These are phyloP conservation scores for Nycticorax nycticorax DNA, from an alignment of 2,113 vertebrate species.

Conservation along the genomic window DNA sequence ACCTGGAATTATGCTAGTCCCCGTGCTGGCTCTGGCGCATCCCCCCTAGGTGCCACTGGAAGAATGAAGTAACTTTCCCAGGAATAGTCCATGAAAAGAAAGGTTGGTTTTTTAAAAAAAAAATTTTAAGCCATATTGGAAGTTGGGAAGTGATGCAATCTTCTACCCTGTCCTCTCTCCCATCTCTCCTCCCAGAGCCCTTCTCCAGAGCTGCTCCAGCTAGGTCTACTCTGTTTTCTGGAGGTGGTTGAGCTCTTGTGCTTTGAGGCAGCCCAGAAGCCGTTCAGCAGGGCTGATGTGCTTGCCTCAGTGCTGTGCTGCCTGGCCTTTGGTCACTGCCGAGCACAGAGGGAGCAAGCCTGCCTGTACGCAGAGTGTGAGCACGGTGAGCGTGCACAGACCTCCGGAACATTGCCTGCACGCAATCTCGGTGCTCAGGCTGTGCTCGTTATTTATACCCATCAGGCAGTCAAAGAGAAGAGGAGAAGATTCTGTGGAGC, in stretches of 20 bases:
- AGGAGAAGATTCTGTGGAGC: background rate
- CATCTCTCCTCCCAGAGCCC: background rate
- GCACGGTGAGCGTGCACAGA: accelerated
- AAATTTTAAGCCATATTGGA: background rate
- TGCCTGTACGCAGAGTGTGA: accelerated
- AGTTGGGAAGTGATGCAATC: background rate
- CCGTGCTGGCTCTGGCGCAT: accelerated
- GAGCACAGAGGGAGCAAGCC: background rate
- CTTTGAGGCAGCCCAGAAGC: background rate
- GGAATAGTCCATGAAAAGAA: background rate
- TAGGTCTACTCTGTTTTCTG: background rate
- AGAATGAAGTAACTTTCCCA: background rate
- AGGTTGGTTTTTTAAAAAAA: no score
- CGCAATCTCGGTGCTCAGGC: accelerated
- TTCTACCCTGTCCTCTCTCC: background rate
- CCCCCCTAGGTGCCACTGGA: background rate
- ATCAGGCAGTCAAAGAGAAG: background rate
- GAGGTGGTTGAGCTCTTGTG: background rate
- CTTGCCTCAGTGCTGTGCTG: accelerated
- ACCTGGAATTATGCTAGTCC: background rate
- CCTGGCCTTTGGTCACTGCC: accelerated
- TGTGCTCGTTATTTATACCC: background rate
- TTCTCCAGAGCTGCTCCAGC: background rate
- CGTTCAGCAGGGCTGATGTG: accelerated
- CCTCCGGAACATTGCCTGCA: no score